A percentile compares a stretch with the other conserved stretches of the same genome.
Evolutionary conservation across 2,797 vertebrate species (phyloP).

Genomic region (Lerista edwardsae): DNA sequence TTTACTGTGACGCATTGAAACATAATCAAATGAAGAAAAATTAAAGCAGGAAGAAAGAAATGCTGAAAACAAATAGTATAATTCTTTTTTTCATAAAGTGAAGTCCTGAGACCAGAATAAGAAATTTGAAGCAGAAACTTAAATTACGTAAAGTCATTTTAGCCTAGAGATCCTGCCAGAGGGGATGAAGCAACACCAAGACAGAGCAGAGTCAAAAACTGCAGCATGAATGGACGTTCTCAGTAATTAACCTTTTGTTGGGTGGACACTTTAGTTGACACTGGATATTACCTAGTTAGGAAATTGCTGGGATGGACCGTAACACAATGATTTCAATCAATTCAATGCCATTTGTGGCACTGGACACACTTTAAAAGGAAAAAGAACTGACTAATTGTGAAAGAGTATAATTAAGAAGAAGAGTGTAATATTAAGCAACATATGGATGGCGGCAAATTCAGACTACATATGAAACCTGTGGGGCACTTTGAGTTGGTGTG

Average conservation of each 20-base stretch:
- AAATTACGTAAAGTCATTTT: background rate
- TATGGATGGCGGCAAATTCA: conserved; percentile 27
- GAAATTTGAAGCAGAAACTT: background rate
- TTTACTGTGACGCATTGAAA: background rate
- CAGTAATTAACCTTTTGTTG: background rate
- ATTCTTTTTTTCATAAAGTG: background rate
- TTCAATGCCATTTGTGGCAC: background rate
- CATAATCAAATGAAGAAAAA: background rate
- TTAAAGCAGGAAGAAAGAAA: conserved; percentile 16
- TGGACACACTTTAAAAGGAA: conserved; percentile 7
- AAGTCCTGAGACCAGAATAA: background rate
- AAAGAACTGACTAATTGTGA: conserved; percentile 29
- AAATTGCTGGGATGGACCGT: background rate
- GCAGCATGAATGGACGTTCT: background rate
- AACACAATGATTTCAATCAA: background rate
- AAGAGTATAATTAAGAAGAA: conserved; percentile 25
- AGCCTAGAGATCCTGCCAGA: background rate
- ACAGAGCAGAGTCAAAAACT: background rate
- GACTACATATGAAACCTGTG: conserved; percentile 29
- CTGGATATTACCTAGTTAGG: background rate
- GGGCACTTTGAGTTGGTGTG: conserved; percentile 42
- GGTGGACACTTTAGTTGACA: background rate
- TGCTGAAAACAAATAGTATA: background rate
- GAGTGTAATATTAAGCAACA: conserved; percentile 29
- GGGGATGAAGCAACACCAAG: conserved; percentile 2